phyloP scores from a whole-genome alignment of 2,113 vertebrate genomes.

The Oreocharis arfaki region DNA sequence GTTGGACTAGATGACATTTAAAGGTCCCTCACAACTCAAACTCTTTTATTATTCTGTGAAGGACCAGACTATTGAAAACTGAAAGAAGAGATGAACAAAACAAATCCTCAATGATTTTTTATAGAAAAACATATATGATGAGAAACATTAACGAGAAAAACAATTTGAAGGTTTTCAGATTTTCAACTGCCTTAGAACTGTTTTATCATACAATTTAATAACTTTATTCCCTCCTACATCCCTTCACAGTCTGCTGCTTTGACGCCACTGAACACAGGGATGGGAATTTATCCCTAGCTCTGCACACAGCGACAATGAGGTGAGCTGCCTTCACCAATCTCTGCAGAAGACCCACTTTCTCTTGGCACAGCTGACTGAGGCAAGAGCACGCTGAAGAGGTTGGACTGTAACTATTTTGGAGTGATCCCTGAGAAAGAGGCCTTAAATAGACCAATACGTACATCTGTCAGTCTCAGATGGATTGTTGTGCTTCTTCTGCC shows the following conservation, averaged over 20 bases:
- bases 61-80: background rate
- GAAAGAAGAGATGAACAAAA: background rate
- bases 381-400: background rate
- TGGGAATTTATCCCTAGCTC: background rate
- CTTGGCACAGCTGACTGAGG: background rate
- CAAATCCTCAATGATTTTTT: background rate
- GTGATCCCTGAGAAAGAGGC: constrained; percentile 31
- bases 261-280: background rate
- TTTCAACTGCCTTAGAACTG: background rate
- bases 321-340: background rate
- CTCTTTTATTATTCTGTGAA: background rate
- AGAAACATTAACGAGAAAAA: background rate
- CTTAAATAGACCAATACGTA: constrained; percentile 38
- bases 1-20: background rate
- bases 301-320: background rate
- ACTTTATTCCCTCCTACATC: background rate
- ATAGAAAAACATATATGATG: background rate
- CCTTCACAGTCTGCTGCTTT: background rate
- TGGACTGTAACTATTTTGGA: constrained; percentile 41
- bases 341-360: constrained; percentile 25
- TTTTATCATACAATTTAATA: background rate
- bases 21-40: background rate
- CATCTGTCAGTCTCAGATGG: constrained; percentile 24
- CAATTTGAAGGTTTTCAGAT: background rate
- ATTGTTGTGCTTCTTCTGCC: background rate